Conservation (phyloP, 2,888 invertebrate genomes). For the Heliconius cydno region DNA sequence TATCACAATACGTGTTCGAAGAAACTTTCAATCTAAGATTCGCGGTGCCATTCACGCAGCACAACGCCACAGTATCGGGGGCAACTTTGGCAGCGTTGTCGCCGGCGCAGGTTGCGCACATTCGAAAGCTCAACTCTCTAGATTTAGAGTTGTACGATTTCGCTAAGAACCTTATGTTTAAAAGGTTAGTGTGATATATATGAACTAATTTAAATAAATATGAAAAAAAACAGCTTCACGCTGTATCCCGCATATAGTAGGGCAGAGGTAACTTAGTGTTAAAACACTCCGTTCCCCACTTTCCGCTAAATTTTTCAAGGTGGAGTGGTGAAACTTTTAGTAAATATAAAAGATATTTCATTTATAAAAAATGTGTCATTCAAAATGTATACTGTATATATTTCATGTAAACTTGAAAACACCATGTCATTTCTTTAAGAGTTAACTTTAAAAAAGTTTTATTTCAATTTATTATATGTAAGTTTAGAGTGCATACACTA, state of each 20-base stretch:
- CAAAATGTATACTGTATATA: no score
- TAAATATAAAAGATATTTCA: not conserved
- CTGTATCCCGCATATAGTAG: not conserved
- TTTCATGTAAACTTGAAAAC: not conserved
- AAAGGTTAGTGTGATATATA: conserved; percentile 64
- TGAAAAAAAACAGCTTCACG: no score
- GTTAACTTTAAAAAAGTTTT: not conserved
- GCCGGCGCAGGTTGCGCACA: conserved; percentile 88
- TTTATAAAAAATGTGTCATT: not conserved
- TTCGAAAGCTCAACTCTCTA: conserved; percentile 92
- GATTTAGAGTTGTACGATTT: conserved; percentile 97
- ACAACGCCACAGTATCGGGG: conserved; percentile 94
- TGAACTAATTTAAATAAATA: no score
- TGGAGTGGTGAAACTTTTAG: not conserved
- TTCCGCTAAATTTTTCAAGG: no score
- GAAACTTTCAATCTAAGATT: conserved; percentile 96
- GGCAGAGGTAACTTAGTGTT: no score
- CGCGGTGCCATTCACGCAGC: conserved; percentile 95
- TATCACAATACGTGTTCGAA: conserved; percentile 96
- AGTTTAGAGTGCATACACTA: not conserved
- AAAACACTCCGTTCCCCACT: no score
- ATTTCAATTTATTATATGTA: not conserved
- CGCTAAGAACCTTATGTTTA: conserved; percentile 93
- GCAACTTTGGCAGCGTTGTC: conserved; percentile 91
- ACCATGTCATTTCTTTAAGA: not conserved